Conservation (phyloP, 1,140 invertebrate species). For the Palaemon carinicauda region DNA sequence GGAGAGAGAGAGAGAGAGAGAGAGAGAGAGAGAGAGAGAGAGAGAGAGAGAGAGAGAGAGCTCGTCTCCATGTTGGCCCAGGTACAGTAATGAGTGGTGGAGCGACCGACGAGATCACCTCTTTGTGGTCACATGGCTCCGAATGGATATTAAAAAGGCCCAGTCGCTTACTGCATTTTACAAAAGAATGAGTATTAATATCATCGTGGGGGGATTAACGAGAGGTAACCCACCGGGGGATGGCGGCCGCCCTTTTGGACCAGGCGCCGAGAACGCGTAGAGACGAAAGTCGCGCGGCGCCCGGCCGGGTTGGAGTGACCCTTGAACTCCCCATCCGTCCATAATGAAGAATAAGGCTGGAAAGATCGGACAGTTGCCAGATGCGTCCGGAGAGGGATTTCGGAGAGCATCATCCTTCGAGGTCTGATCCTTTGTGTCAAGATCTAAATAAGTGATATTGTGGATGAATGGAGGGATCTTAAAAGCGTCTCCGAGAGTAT, state of each 20-base stretch:
- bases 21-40: neutral
- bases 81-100: conserved; percentile 43
- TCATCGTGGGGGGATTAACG: conserved; percentile 47
- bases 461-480: conserved; percentile 35
- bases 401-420: conserved; percentile 41
- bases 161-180: conserved; percentile 56
- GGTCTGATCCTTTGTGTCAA: conserved; percentile 56
- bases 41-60: neutral
- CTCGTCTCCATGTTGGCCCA: neutral
- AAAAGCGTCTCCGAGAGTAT: conserved; percentile 28
- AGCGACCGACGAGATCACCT: conserved; percentile 1
- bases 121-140: conserved; percentile 49
- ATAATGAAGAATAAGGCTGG: conserved; percentile 54
- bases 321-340: conserved; percentile 24
- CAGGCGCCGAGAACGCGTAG: neutral
- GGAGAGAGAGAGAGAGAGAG: neutral
- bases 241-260: neutral
- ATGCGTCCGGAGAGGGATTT: conserved; percentile 48
- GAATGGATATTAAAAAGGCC: conserved; percentile 56
- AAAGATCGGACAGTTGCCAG: conserved; percentile 53
- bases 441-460: conserved; percentile 57
- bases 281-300: neutral
- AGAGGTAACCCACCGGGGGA: conserved; percentile 24
- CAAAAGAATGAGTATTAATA: conserved; percentile 57
- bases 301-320: conserved; percentile 3